Evolutionary conservation across 2,113 vertebrate genomes (phyloP), one percentile per base, ranked within the genome.

Genomic region (Ammodramus savannarum): DNA sequence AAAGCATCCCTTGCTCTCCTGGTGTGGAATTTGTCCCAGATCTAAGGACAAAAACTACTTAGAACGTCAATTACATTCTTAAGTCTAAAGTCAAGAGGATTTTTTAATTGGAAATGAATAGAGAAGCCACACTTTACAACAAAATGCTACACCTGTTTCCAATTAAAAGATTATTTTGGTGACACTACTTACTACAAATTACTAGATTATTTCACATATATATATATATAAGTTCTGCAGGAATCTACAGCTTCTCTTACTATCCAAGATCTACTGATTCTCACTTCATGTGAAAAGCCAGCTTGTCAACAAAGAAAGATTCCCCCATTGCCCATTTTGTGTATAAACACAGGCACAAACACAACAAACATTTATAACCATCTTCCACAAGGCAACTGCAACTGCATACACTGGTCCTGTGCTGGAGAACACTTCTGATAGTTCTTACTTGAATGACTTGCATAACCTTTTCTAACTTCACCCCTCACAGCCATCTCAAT

Each of bases 41-140:
- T 82, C 20, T 61, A 85, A 82, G 71, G 66, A 76, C 66, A 94
- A 79, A 93, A 85, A 89, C 32, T 65, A 85, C 49, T 87, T 19
- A 34, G 81, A 91, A 91, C 79, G 52, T 82, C 77, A 90, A 94
- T 91, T 68, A 94, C 34, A 46, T 82, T 93, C 81, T 89, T 73
- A 85, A 95, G 62, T 62, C 85, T 93, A 73, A 95, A 96, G 93
- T 93, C 85, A 95, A 96, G 95, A 92, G 59, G 71, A 91, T 79
- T 87, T 91, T 89, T 48, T 79, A 93, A 95, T 79, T 91, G 85
- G 78, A 90, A 91, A 85, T 46, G 1, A 93, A 89, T 22, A 87
- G 54, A 90, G 74, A 91, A 90, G 36, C 74, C 63, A 82, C 49
- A 69, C 66, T 90, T 82, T 49, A 82, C 41, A 73, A 89, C 65